Conservation (phyloP, 2,888 invertebrate species). For the Amiota mariae region DNA sequence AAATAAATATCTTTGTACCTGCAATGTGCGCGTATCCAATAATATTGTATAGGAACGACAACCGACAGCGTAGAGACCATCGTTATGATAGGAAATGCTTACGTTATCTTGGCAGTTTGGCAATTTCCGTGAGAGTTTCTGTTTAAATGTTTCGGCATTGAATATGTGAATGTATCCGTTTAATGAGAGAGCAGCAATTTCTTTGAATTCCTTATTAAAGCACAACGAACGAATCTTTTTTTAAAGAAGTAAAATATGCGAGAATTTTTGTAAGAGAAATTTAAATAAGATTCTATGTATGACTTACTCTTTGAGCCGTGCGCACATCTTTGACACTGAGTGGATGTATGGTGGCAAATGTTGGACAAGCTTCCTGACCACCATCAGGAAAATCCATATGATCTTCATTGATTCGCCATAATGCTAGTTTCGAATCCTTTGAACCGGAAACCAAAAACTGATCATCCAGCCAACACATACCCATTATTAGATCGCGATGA, state of each 20-base stretch:
- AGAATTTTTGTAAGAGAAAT: constrained; percentile 7
- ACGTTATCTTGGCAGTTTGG: constrained; percentile 95
- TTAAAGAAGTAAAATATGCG: constrained; percentile 39
- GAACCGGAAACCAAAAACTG: constrained; percentile 95
- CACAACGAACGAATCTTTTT: constrained; percentile 88
- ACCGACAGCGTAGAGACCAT: constrained; percentile 93
- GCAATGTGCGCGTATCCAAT: constrained; percentile 90
- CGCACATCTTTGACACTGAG: constrained; percentile 85
- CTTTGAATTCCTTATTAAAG: constrained; percentile 88
- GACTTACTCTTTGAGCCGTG: constrained; percentile 79
- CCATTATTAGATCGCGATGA: constrained; percentile 91
- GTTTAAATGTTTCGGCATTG: constrained; percentile 90
- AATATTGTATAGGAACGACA: constrained; percentile 94
- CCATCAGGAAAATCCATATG: constrained; percentile 71
- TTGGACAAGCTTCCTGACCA: constrained; percentile 72
- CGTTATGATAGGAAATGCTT: constrained; percentile 89
- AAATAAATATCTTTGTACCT: constrained; percentile 72
- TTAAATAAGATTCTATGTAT: background rate
- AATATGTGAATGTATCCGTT: constrained; percentile 97
- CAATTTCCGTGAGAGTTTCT: constrained; percentile 89
- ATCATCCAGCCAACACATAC: constrained; percentile 97
- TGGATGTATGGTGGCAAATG: constrained; percentile 78
- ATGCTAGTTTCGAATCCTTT: constrained; percentile 90
- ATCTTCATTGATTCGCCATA: constrained; percentile 86
- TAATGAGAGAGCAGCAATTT: constrained; percentile 91